Evolutionary conservation across 2,888 invertebrate species (phyloP), one percentile per base, ranked within the genome.

Genomic region (Phoenoteleia sp.): DNA sequence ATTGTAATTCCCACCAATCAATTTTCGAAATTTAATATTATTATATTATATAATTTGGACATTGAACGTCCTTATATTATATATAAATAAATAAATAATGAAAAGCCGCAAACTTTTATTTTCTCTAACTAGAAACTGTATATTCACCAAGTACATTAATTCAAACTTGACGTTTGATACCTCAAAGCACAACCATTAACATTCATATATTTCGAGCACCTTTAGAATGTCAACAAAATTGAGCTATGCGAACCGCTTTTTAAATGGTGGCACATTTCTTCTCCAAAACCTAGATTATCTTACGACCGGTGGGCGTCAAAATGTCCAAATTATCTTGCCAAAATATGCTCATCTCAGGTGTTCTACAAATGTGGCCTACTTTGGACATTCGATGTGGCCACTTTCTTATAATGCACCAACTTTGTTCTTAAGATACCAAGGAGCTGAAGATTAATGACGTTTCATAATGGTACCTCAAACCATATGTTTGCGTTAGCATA

Each of bases 381-480:
- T 17, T 33, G 49, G 15, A 21, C 49, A n/a, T 49, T 49, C 9
- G 17, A 1, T 23, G 25, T 1, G 52, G 11, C 23, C 23, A 39
- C 27, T 60, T 58, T 72, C 19, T 17, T 72, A 54, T 33, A 62
- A 74, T 52, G 74, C 52, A 62, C 49, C 62, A 39, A 74, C 27
- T 60, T 62, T 74, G 25, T 74, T 52, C 42, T 52, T 21, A 7
- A 62, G 72, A 58, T 58, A 47, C 54, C 23, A 7, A 25, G 23
- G 39, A 52, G 15, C 3, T n/a, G 27, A 52, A 74, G 74, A 74
- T 74, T 74, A 62, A 74, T 74, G 72, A 74, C n/a, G 60, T 25
- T 60, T 39, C 62, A 62, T 74, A 52, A 62, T 49, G 62, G 19
- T 58, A 39, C 49, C 29, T 58, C 11, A n/a, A 21, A 5, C 62